These are phyloP conservation scores for Odontesthes bonariensis DNA, from an alignment of 2,113 vertebrate species.

Conservation along the genomic window DNA sequence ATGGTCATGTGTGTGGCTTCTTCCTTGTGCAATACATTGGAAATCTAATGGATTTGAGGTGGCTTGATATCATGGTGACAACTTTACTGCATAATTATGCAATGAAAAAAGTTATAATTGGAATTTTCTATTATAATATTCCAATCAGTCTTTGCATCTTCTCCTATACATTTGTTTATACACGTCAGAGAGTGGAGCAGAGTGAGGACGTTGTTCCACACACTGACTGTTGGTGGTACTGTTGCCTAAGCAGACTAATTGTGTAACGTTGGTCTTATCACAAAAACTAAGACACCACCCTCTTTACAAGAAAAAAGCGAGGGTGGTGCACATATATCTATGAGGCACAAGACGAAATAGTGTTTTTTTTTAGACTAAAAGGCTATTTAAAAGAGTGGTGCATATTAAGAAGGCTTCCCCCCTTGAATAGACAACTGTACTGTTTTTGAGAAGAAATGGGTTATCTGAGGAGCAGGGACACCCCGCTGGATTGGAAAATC, in stretches of 20 bases:
- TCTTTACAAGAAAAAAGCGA: neutral
- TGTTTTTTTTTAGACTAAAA: conserved; percentile 12
- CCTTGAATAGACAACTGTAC: neutral
- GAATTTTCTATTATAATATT: no score
- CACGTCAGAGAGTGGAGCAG: neutral
- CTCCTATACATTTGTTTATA: neutral
- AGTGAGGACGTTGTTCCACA: conserved; percentile 25
- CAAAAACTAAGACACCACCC: conserved; percentile 24
- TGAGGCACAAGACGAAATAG: neutral
- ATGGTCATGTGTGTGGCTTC: no score
- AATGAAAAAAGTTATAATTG: neutral
- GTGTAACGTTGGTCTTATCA: neutral
- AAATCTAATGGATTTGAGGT: neutral
- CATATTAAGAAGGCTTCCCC: neutral
- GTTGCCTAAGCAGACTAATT: conserved; percentile 64
- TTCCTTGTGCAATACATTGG: no score
- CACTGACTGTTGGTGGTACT: conserved; percentile 76
- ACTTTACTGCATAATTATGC: neutral
- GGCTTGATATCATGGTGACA: neutral
- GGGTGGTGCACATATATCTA: neutral
- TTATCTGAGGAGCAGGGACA: conserved; percentile 13
- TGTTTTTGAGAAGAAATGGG: conserved; percentile 31
- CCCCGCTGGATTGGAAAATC: conserved; percentile 68
- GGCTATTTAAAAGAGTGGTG: neutral
- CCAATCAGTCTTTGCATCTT: no score